Base-by-base conservation (phyloP, 2,113 vertebrate species). In the Pongo pygmaeus region DNA sequence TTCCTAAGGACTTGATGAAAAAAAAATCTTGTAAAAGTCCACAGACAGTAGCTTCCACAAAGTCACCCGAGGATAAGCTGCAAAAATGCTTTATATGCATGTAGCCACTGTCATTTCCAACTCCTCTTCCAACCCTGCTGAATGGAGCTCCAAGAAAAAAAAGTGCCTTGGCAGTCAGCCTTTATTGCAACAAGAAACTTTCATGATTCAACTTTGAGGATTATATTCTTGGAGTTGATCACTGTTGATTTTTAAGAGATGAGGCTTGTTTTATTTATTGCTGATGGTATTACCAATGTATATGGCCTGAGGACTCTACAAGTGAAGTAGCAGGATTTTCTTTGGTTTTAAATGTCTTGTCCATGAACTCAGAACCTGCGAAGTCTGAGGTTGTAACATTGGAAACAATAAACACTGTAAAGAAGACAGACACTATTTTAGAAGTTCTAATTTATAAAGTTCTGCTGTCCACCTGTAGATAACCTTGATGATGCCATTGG, bases 331-430 rank as follows among this genome's bases (percentile, higher is more conserved):
- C 99, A 96, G 99, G 99, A 35, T 99, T 99, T 98, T 99, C 99
- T 35, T 99, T 99, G 87, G 99, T 99, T 6, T 97, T 99, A 89
- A 99, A 99, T 98, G 99, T 99, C 10, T 99, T 99, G 98, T 99
- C 99, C 98, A 98, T 99, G 98, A 99, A 99, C 97, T 99, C 99
- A 99, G 99, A 99, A 98, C 99, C 99, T 0, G 99, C 99, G 98
- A 99, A 99, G 0, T 99, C 99, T 97, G 99, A 99, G 98, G 98
- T 99, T 97, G 99, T 99, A 38, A 99, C 99, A 93, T 99, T 99
- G 18, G 99, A 99, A 98, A 99, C 99, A 96, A 99, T 99, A 0
- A 99, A 99, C 89, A 98, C 98, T 8, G 99, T 99, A 96, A 99
- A 99, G 98, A 99, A 99, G 38, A 99, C 99, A 5, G 99, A 99